Percentiles rank a stretch among this genome's conserved stretches.
These are phyloP conservation scores for Hyphantria cunea DNA, from an alignment of 1,140 invertebrate species.

Conservation along the genomic window DNA sequence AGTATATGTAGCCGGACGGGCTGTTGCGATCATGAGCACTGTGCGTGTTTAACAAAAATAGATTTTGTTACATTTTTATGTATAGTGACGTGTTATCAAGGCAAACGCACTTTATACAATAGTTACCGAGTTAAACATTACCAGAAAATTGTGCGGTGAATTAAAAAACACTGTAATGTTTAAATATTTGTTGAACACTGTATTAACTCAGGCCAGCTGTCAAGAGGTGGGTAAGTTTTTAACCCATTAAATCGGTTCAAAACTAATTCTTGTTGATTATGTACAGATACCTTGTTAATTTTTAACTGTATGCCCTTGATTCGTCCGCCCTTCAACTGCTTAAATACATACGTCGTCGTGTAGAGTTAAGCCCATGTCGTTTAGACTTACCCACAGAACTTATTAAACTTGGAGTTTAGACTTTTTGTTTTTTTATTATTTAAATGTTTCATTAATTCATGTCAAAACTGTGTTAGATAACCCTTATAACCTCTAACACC, in stretches of 20 bases:
- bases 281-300: constrained; percentile 41
- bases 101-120: constrained; percentile 63
- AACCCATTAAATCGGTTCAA: constrained; percentile 40
- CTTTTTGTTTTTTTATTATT: no score
- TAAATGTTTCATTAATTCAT: neutral
- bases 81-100: constrained; percentile 73
- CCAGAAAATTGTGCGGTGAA: constrained; percentile 55
- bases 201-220: constrained; percentile 81
- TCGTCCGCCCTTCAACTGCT: constrained; percentile 67
- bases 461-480: constrained; percentile 60
- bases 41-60: constrained; percentile 77
- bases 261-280: constrained; percentile 23
- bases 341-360: no score
- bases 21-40: constrained; percentile 67
- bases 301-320: constrained; percentile 60
- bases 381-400: no score
- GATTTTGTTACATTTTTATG: constrained; percentile 74
- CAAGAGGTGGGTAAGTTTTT: constrained; percentile 85
- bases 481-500: constrained; percentile 58
- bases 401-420: no score
- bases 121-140: constrained; percentile 56
- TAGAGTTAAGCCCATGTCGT: no score
- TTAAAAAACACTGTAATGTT: constrained; percentile 79
- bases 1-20: constrained; percentile 47
- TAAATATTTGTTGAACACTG: constrained; percentile 73